Evolutionary conservation across 2,888 invertebrate genomes (phyloP), one percentile per base, ranked within the genome.

Genomic region (Hypomecis atomaria): DNA sequence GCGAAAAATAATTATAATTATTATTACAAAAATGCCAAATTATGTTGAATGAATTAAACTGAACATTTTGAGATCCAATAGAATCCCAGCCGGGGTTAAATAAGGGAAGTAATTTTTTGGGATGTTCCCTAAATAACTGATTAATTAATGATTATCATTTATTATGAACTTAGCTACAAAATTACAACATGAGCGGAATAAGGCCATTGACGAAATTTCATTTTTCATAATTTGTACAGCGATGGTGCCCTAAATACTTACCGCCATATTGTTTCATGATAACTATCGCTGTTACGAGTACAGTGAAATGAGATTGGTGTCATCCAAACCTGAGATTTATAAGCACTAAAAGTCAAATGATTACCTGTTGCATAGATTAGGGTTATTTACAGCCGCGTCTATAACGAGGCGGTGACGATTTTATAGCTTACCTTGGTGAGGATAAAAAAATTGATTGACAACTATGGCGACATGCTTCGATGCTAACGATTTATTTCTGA

Each of bases 291-390:
- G 48, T 57, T 42, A 59, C n/a, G n/a, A n/a, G n/a, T n/a, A 64
- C 59, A 40, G 48, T 63, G 63, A 65, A 67, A 64, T 44, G 50
- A 54, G 9, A 58, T 70, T 63, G 61, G 57, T 64, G 67, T 47
- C 62, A 59, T 62, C 48, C 43, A 62, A 56, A 59, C 23, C 8
- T 53, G 50, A 67, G 49, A 67, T 70, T 70, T 70, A 70, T 70
- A 64, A 53, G 50, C 45, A 54, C 52, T 59, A 65, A 63, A 63
- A 65, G 47, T 62, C 66, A 65, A 65, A 49, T 61, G 43, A 54
- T 64, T 62, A 62, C 62, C 59, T 62, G 62, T 62, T 65, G 65
- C 48, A 65, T 60, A 33, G 49, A 55, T 66, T 61, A 49, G 45
- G 42, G 36, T 63, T 60, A 66, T 66, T 67, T 64, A 67, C 64